These are phyloP conservation scores for Pollachius pollachius DNA, from an alignment of 2,113 vertebrate genomes.

Conservation along the genomic window DNA sequence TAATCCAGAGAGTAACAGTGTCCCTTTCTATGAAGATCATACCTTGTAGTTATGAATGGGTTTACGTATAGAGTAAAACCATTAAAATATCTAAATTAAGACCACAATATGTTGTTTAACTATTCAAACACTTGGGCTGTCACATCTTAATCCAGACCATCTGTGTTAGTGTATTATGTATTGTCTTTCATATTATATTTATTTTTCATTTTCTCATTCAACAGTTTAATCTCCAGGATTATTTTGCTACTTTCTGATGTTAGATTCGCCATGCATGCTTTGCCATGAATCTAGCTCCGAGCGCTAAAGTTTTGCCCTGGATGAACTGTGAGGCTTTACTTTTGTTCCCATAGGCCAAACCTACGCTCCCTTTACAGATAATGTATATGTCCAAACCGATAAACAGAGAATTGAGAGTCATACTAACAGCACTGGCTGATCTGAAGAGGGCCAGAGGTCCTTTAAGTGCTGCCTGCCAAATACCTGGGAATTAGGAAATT, in stretches of 20 bases:
- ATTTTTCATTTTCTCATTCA: too few species aligned
- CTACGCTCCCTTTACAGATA: constrained; percentile 52
- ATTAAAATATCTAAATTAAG: too few species aligned
- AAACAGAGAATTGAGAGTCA: constrained; percentile 42
- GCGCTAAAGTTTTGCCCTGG: constrained; percentile 37
- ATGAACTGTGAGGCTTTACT: constrained; percentile 40
- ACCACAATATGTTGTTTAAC: too few species aligned
- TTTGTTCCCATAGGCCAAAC: constrained; percentile 47
- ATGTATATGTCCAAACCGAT: constrained; percentile 50
- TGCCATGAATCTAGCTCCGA: constrained; percentile 43
- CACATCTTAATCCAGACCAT: too few species aligned
- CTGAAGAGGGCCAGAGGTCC: constrained; percentile 43
- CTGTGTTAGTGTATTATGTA: too few species aligned
- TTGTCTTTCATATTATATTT: neutral
- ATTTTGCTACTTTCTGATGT: constrained; percentile 18
- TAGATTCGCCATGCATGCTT: constrained; percentile 28
- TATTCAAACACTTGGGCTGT: too few species aligned
- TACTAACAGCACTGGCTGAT: constrained; percentile 30
- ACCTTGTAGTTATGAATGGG: too few species aligned
- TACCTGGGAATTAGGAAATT: constrained; percentile 45
- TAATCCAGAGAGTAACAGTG: too few species aligned
- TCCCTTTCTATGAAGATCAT: too few species aligned
- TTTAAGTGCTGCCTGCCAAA: constrained; percentile 48
- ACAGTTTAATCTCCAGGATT: constrained; percentile 33
- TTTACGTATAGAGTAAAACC: too few species aligned